A percentile compares a stretch with the other conserved stretches of the same genome.
Evolutionary conservation across 2,113 vertebrate genomes (phyloP).

Genomic region (Pontoporia blainvillei): DNA sequence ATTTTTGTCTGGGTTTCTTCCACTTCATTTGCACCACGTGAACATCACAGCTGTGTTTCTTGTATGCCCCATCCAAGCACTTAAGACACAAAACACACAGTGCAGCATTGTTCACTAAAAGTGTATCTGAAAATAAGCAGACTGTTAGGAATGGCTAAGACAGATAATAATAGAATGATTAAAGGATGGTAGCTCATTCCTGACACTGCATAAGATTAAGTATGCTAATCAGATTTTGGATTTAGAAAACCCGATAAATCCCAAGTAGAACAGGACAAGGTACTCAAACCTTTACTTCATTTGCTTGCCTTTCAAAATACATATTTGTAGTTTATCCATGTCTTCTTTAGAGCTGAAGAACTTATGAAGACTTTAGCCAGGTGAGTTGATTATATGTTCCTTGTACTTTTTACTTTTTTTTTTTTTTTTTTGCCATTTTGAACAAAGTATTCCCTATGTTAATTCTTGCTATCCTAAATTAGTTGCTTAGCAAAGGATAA

Average conservation of each 20-base stretch:
- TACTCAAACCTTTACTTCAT: constrained; percentile 48
- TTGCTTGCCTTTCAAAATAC: constrained; percentile 68
- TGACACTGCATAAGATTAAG: constrained; percentile 86
- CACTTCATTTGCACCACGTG: background rate
- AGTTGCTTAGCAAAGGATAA: constrained; percentile 36
- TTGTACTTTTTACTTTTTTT: background rate
- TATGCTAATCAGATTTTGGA: constrained; percentile 89
- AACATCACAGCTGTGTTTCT: background rate
- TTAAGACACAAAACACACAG: background rate
- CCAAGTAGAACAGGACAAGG: constrained; percentile 82
- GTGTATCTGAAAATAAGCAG: constrained; percentile 31
- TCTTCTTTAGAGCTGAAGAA: constrained; percentile 33
- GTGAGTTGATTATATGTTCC: constrained; percentile 56
- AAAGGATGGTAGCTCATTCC: constrained; percentile 73
- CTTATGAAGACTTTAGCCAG: constrained; percentile 44
- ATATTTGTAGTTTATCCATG: constrained; percentile 45
- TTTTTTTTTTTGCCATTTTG: constrained; percentile 12
- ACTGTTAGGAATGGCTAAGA: background rate
- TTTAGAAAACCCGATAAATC: constrained; percentile 88
- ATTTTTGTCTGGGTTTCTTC: background rate
- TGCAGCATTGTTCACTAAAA: background rate
- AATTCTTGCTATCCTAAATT: constrained; percentile 33
- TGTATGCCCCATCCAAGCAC: background rate
- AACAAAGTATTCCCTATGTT: constrained; percentile 28
- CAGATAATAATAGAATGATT: constrained; percentile 72